These are phyloP conservation scores for Drosophila pectinifera DNA, from an alignment of 1,140 invertebrate genomes.

Conservation along the genomic window DNA sequence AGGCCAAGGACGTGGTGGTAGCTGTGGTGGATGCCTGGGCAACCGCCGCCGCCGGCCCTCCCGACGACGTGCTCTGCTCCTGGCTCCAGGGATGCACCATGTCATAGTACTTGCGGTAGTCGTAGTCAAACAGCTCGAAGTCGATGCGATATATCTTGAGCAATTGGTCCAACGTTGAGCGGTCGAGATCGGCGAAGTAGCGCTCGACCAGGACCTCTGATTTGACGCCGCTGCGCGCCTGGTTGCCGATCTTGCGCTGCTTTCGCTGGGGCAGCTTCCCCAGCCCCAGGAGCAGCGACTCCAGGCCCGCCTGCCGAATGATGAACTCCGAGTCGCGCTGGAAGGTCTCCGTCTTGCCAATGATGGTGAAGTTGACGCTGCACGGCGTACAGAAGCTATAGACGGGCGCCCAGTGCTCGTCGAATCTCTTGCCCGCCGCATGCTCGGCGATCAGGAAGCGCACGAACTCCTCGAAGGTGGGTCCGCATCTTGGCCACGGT, in stretches of 20 bases:
- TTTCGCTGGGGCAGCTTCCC: constrained; percentile 86
- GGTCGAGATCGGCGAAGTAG: constrained; percentile 88
- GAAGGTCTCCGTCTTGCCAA: constrained; percentile 90
- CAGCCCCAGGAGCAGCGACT: constrained; percentile 86
- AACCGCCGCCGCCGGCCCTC: neutral
- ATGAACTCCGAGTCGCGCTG: constrained; percentile 89
- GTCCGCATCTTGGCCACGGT: constrained; percentile 81
- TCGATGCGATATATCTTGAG: constrained; percentile 90
- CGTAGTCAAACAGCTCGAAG: constrained; percentile 90
- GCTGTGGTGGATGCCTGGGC: constrained; percentile 3
- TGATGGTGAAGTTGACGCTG: constrained; percentile 88
- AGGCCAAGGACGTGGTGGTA: neutral
- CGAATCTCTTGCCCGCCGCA: constrained; percentile 85
- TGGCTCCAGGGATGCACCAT: constrained; percentile 84
- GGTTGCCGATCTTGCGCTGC: constrained; percentile 86
- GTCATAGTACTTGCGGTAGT: constrained; percentile 86
- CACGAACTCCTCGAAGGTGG: constrained; percentile 90
- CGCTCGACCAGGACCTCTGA: constrained; percentile 86
- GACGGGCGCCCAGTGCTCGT: constrained; percentile 91
- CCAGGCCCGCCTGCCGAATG: constrained; percentile 87
- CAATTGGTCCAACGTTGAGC: constrained; percentile 87
- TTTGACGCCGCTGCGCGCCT: constrained; percentile 85
- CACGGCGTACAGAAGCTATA: constrained; percentile 91
- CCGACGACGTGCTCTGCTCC: constrained; percentile 53
- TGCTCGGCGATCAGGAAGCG: constrained; percentile 87